Evolutionary conservation across 2,113 vertebrate species (phyloP), one percentile per base, ranked within the genome.

Genomic region (Corythaixoides concolor): DNA sequence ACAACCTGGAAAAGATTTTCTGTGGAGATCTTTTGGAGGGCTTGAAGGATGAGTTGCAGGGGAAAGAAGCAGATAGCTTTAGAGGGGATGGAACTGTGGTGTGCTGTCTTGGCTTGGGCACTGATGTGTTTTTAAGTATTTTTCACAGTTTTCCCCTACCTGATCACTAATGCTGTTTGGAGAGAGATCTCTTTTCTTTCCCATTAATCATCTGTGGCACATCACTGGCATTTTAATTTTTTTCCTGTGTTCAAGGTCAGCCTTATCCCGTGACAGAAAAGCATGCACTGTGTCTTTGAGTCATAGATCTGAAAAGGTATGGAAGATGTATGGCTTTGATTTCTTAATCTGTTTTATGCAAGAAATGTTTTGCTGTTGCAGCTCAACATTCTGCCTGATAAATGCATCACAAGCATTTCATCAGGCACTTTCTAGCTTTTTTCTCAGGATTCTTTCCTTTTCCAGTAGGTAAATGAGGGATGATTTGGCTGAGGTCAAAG

Each of bases 311-410:
- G 92, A 84, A 88, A 96, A 85, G 22, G n/a, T 50, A 77, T n/a
- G 72, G 49, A 73, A 85, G 88, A 81, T 63, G 43, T 72, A 68
- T 24, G 4, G 39, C 74, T 97, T 90, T 82, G 94, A 92, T 96
- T 92, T 83, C 93, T 91, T 89, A 85, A 89, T 87, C 63, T 69
- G 77, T 94, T 95, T 89, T 84, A 78, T 88, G 82, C 85, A 82
- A 79, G 66, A 11, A 60, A 47, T 27, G 50, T 89, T 59, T 78
- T 93, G 69, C 84, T 87, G 28, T 69, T 85, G 74, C 91, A 89
- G 89, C 81, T 68, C 90, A 60, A 55, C 53, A 84, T 33, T 59
- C 85, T 85, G 64, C 78, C 69, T 80, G 70, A 47, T 39, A 30
- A 83, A 59, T 21, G 67, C 35, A n/a, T 47, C 30, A 17, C 86